These are phyloP conservation scores for Alviniconcha marisindica DNA, from an alignment of 1,140 invertebrate genomes.

Conservation along the genomic window DNA sequence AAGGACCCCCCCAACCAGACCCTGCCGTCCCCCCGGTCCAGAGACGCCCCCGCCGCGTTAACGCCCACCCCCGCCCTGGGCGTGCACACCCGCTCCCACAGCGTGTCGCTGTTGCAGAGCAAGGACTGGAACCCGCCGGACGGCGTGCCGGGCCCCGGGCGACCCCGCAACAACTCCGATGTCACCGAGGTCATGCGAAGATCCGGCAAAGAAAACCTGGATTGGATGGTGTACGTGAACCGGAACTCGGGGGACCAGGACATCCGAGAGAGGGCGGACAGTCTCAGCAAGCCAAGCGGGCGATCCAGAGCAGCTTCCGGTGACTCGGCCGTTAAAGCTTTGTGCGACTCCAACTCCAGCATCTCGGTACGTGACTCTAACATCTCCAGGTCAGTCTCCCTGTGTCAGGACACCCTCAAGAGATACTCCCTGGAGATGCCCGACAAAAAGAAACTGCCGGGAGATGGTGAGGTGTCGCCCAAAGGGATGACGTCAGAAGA, in stretches of 20 bases:
- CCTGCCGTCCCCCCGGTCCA: not conserved
- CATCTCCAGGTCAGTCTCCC: constrained; percentile 47
- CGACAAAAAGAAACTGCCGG: constrained; percentile 8
- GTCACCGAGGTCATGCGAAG: constrained; percentile 21
- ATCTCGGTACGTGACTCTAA: not conserved
- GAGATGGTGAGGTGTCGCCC: not conserved
- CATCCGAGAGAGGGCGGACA: constrained; percentile 18
- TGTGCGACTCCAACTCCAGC: not conserved
- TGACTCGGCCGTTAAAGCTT: not conserved
- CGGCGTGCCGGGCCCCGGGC: constrained; percentile 27
- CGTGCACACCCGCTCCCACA: constrained; percentile 4
- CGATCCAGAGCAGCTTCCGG: not conserved
- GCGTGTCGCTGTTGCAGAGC: constrained; percentile 10
- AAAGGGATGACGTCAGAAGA: not conserved
- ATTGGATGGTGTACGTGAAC: constrained; percentile 68
- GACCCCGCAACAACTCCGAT: constrained; percentile 46
- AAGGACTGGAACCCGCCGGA: not conserved
- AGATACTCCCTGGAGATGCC: constrained; percentile 35
- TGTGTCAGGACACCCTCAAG: constrained; percentile 19
- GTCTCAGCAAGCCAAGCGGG: constrained; percentile 5
- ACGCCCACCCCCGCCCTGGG: not conserved
- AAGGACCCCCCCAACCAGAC: constrained; percentile 42
- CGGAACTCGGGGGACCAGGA: constrained; percentile 50
- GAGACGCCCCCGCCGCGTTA: not conserved
- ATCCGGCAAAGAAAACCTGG: constrained; percentile 52